Percentiles rank a stretch among this genome's conserved stretches.
Conservation (phyloP, 2,113 vertebrate genomes). For the Oncorhynchus nerka region DNA sequence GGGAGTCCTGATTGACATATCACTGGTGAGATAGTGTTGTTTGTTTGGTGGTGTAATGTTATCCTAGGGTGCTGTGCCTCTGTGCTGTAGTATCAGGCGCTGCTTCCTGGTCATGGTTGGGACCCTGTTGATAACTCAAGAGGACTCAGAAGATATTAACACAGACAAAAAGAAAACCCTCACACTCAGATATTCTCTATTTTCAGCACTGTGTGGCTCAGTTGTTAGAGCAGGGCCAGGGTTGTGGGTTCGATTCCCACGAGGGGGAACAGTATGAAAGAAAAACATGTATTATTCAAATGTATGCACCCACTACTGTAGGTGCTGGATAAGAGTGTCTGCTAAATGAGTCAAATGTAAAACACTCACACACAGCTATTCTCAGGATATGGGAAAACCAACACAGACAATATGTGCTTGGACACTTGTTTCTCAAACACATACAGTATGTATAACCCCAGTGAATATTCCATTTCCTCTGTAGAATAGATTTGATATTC, state of each 20-base stretch:
- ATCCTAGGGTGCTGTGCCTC: constrained; percentile 16
- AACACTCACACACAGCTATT: neutral
- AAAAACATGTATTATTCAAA: no score
- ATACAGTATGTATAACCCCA: no score
- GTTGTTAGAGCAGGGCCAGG: no score
- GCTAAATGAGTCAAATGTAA: no score
- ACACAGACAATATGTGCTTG: neutral
- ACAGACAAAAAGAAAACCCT: neutral
- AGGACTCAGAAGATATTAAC: neutral
- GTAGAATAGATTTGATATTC: no score
- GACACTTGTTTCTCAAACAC: neutral
- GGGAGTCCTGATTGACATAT: constrained; percentile 22
- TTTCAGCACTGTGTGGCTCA: no score
- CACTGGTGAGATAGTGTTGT: constrained; percentile 38
- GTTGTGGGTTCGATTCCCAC: no score
- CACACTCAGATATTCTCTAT: neutral
- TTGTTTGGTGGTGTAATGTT: constrained; percentile 44
- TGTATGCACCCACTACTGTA: no score
- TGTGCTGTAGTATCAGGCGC: constrained; percentile 21
- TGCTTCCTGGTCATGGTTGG: constrained; percentile 23
- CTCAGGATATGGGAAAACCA: neutral
- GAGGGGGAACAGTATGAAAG: no score
- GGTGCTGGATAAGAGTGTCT: no score
- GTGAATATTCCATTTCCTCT: no score
- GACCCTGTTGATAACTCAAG: constrained; percentile 13